These are phyloP conservation scores for Cerastis leucographa DNA, from an alignment of 2,888 invertebrate genomes.

Conservation along the genomic window DNA sequence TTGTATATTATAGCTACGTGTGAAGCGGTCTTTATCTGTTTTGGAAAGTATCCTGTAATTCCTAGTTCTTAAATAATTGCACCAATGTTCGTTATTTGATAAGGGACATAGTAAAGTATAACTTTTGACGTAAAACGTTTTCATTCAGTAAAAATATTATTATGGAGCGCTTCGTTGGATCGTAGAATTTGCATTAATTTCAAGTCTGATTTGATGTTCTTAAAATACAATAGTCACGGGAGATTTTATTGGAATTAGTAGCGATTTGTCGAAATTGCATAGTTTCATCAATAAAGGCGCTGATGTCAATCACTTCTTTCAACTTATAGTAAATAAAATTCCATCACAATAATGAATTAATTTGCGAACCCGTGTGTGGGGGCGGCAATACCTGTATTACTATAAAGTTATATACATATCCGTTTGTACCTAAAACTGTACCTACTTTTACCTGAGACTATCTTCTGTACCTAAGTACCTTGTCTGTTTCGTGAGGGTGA, in stretches of 20 bases:
- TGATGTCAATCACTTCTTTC: background rate
- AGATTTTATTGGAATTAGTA: background rate
- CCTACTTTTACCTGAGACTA: constrained; percentile 55
- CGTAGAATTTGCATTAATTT: background rate
- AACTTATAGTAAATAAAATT: constrained; percentile 12
- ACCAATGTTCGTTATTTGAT: constrained; percentile 46
- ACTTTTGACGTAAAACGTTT: constrained; percentile 54
- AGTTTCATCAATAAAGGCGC: constrained; percentile 8
- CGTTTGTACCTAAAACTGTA: constrained; percentile 43
- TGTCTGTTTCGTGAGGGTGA: constrained; percentile 63
- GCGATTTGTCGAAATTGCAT: background rate
- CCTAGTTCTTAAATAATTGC: constrained; percentile 15
- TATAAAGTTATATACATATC: constrained; percentile 53
- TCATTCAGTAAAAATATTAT: background rate
- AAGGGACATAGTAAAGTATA: constrained; percentile 36
- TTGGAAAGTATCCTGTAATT: background rate
- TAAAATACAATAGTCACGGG: background rate
- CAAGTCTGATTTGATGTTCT: background rate
- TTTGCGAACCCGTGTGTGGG: constrained; percentile 25
- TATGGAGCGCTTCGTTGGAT: background rate
- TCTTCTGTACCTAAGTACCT: constrained; percentile 57
- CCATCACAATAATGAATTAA: constrained; percentile 13
- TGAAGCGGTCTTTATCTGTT: constrained; percentile 31
- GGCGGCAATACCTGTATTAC: constrained; percentile 17
- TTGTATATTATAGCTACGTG: constrained; percentile 7